Conservation (phyloP, 1,140 invertebrate species). For the Ceratina calcarata region DNA sequence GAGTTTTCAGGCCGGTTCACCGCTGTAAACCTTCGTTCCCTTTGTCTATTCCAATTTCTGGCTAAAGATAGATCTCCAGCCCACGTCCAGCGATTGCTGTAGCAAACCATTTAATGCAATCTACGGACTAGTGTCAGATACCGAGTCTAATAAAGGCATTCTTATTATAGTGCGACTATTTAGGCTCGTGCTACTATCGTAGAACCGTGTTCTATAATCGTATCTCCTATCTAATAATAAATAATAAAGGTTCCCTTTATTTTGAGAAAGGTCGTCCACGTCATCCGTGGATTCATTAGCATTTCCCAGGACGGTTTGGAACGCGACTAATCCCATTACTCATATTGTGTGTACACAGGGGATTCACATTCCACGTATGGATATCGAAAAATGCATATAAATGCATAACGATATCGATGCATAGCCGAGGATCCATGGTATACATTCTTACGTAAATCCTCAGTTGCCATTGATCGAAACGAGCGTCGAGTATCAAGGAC, state of each 20-base stretch:
- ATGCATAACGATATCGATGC: not conserved
- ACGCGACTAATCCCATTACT: slow-evolving; percentile 1
- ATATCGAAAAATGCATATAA: not conserved
- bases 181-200: not conserved
- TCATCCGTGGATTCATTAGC: slow-evolving; percentile 9
- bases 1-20: not conserved
- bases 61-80: slow-evolving; percentile 9
- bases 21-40: not conserved
- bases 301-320: not conserved
- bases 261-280: slow-evolving; percentile 6
- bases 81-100: not conserved
- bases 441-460: slow-evolving; percentile 27
- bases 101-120: not conserved
- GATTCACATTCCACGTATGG: not conserved
- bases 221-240: not conserved
- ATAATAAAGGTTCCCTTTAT: slow-evolving; percentile 13
- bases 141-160: not conserved
- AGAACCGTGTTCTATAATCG: not conserved
- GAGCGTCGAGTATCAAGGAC: slow-evolving; percentile 28
- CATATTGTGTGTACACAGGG: no score
- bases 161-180: slow-evolving; percentile 3
- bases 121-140: not conserved
- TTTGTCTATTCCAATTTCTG: slow-evolving; percentile 18
- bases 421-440: not conserved
- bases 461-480: slow-evolving; percentile 12